Evolutionary conservation across 2,797 vertebrate genomes (phyloP).

Genomic region (Sebastolobus alascanus): DNA sequence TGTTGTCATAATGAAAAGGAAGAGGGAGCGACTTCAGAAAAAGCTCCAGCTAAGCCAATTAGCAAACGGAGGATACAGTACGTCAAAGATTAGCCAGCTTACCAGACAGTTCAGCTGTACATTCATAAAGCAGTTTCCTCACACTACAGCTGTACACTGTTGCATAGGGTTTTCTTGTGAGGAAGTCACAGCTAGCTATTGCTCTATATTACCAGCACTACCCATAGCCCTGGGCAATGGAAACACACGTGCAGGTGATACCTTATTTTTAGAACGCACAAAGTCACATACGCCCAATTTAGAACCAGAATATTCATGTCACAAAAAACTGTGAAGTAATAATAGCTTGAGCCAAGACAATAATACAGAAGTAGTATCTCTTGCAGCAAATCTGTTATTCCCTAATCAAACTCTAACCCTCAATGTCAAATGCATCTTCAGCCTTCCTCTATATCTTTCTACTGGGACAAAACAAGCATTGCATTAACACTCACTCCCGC

Average conservation of each 20-base stretch:
- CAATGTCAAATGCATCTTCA: background rate
- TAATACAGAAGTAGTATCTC: background rate
- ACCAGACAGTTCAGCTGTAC: constrained; percentile 16
- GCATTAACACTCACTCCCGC: background rate
- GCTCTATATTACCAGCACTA: constrained; percentile 28
- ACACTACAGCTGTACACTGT: background rate
- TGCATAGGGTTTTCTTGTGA: constrained; percentile 11
- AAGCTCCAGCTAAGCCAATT: constrained; percentile 62
- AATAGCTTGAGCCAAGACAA: background rate
- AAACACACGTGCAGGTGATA: constrained; percentile 47
- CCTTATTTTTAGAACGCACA: constrained; percentile 55
- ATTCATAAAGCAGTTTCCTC: constrained; percentile 26
- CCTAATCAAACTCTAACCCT: background rate
- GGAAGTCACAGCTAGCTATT: constrained; percentile 11
- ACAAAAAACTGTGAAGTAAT: background rate
- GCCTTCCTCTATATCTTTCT: background rate
- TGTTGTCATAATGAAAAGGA: constrained; percentile 13
- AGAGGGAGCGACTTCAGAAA: constrained; percentile 19
- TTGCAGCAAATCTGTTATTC: background rate
- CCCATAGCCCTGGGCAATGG: constrained; percentile 15
- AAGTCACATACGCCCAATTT: constrained; percentile 29
- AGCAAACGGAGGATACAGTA: constrained; percentile 34
- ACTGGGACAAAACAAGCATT: background rate
- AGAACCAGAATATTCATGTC: constrained; percentile 3
- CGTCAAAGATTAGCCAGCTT: constrained; percentile 54